Conservation (phyloP, 2,113 vertebrate genomes). For the Platysternon megacephalum region DNA sequence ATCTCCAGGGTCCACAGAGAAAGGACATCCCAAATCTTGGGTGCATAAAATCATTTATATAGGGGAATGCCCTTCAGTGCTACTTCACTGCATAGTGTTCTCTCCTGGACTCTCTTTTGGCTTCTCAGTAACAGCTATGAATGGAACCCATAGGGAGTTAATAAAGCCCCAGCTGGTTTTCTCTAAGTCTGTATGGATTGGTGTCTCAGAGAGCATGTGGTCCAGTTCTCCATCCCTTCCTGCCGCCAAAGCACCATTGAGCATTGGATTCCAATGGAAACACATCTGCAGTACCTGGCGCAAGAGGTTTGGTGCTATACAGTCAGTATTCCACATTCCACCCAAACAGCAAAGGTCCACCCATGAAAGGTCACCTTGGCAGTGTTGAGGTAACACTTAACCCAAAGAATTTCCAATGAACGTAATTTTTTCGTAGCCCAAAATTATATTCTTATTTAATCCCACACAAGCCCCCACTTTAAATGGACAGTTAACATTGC, state of each 20-base stretch:
- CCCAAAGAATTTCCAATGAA: not conserved
- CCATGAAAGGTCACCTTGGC: not conserved
- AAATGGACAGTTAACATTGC: not conserved
- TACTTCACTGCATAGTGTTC: not conserved
- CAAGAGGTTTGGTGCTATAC: not conserved
- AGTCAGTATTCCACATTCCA: not conserved
- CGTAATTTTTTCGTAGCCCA: not conserved
- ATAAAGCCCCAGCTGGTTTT: not conserved
- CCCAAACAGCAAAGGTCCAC: not conserved
- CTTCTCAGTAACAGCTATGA: not conserved
- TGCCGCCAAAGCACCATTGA: not conserved
- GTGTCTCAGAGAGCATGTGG: not conserved
- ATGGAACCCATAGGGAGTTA: not conserved
- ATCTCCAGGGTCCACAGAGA: not conserved
- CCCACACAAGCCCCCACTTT: not conserved
- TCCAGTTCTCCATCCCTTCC: accelerated
- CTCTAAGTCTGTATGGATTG: not conserved
- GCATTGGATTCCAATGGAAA: not conserved
- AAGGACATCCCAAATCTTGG: not conserved
- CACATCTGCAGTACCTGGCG: accelerated
- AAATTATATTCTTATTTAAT: not conserved
- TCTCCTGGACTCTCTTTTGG: not conserved
- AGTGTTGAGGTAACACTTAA: not conserved
- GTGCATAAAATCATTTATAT: not conserved
- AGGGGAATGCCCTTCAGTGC: accelerated